A percentile compares a stretch with the other conserved stretches of the same genome.
Conservation (phyloP, 2,888 invertebrate genomes). For the Labia minor region DNA sequence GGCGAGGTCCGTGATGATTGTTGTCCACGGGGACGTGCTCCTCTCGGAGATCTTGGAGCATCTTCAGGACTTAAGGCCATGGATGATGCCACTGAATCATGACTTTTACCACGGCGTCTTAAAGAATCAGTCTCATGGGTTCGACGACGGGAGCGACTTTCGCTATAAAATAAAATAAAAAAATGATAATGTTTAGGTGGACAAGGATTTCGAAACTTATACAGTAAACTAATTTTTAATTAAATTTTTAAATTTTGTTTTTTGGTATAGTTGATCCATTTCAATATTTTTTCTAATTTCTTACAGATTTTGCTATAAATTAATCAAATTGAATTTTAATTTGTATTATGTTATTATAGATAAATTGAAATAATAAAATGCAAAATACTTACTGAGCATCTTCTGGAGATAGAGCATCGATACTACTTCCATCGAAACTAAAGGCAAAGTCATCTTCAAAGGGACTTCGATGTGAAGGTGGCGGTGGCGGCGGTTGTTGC, state of each 20-base stretch:
- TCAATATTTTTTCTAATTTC: no score
- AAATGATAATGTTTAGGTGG: no score
- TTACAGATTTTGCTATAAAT: no score
- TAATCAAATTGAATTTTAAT: no score
- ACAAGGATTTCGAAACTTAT: no score
- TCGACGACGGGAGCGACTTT: neutral
- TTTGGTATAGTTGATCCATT: no score
- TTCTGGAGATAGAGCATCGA: constrained; percentile 50
- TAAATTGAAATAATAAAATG: no score
- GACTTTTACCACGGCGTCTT: neutral
- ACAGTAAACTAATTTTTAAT: no score
- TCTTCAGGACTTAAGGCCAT: neutral
- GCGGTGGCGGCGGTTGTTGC: neutral
- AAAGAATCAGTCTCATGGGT: neutral
- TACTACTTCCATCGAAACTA: constrained; percentile 13
- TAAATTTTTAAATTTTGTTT: no score
- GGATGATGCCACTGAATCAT: neutral
- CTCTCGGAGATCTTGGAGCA: constrained; percentile 19
- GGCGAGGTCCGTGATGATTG: constrained; percentile 42
- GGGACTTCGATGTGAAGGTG: constrained; percentile 24
- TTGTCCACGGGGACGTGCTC: constrained; percentile 20
- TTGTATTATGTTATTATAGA: no score
- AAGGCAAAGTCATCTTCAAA: constrained; percentile 26
- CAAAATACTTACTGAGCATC: constrained; percentile 29
- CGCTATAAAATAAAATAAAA: neutral